Conservation (phyloP, 2,888 invertebrate species). For the Agrochola lychnidis region DNA sequence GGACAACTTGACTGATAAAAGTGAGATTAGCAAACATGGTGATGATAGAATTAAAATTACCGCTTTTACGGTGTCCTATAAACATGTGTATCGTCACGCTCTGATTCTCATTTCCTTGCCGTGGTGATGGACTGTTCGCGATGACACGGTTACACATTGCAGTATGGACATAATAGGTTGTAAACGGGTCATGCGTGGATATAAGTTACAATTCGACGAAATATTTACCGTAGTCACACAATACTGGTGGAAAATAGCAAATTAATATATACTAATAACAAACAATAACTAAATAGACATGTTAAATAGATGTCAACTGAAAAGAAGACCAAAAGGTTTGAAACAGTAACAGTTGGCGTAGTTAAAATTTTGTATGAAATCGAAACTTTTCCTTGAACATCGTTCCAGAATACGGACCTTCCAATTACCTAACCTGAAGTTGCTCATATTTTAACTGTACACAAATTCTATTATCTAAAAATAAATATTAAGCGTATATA, state of each 20-base stretch:
- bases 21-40: conserved; percentile 30
- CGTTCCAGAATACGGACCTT: background rate
- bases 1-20: conserved; percentile 20
- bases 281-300: no score
- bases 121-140: conserved; percentile 5
- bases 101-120: conserved; percentile 53
- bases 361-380: background rate
- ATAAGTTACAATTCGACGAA: background rate
- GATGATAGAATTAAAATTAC: conserved; percentile 40
- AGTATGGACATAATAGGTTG: conserved; percentile 25
- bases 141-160: conserved; percentile 31
- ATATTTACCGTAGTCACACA: background rate
- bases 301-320: background rate
- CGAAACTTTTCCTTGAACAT: background rate
- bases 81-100: conserved; percentile 46
- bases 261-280: background rate
- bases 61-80: conserved; percentile 54
- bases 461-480: background rate
- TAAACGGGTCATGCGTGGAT: conserved; percentile 37
- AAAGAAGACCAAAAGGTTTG: background rate
- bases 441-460: background rate
- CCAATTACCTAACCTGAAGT: background rate
- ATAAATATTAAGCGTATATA: background rate
- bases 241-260: background rate
- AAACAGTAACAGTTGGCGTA: background rate